These are phyloP conservation scores for Drymonia ruficornis DNA, from an alignment of 2,888 invertebrate species.

Conservation along the genomic window DNA sequence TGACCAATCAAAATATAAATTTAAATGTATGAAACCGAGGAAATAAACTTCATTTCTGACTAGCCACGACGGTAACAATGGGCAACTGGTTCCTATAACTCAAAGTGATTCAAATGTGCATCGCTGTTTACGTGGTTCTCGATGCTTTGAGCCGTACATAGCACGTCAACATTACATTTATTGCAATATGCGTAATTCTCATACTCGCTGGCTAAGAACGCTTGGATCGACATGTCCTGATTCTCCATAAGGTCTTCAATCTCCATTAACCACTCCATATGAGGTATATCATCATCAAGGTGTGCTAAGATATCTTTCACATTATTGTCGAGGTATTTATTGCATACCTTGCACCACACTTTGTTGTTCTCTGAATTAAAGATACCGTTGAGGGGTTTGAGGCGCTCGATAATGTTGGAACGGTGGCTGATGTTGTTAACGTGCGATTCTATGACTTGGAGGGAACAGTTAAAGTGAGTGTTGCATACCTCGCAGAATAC, in stretches of 20 bases:
- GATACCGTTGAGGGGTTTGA: slow-evolving; percentile 61
- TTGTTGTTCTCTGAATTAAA: slow-evolving; percentile 54
- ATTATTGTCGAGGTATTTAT: slow-evolving; percentile 54
- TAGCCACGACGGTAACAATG: slow-evolving; percentile 23
- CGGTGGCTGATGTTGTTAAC: slow-evolving; percentile 60
- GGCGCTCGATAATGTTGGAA: slow-evolving; percentile 52
- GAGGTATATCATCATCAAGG: slow-evolving; percentile 58
- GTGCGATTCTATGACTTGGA: slow-evolving; percentile 57
- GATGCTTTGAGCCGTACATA: slow-evolving; percentile 50
- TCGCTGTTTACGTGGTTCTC: slow-evolving; percentile 59
- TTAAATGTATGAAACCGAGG: too few relatives aligned
- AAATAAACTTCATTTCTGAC: slow-evolving; percentile 5
- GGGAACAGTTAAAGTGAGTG: slow-evolving; percentile 44
- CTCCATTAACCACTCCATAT: slow-evolving; percentile 61
- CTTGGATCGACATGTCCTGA: slow-evolving; percentile 54
- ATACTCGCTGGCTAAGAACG: slow-evolving; percentile 53
- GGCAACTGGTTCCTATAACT: slow-evolving; percentile 33
- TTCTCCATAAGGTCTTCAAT: slow-evolving; percentile 59
- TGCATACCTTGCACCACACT: slow-evolving; percentile 65
- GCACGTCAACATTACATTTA: slow-evolving; percentile 55
- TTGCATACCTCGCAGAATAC: slow-evolving; percentile 62
- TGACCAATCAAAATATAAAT: too few relatives aligned
- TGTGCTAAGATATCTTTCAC: slow-evolving; percentile 50
- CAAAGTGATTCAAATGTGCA: slow-evolving; percentile 53
- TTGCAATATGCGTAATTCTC: slow-evolving; percentile 60